Percentiles rank a stretch among this genome's conserved stretches.
Evolutionary conservation across 2,797 vertebrate genomes (phyloP).

Genomic region (Phataginus tetradactyla): DNA sequence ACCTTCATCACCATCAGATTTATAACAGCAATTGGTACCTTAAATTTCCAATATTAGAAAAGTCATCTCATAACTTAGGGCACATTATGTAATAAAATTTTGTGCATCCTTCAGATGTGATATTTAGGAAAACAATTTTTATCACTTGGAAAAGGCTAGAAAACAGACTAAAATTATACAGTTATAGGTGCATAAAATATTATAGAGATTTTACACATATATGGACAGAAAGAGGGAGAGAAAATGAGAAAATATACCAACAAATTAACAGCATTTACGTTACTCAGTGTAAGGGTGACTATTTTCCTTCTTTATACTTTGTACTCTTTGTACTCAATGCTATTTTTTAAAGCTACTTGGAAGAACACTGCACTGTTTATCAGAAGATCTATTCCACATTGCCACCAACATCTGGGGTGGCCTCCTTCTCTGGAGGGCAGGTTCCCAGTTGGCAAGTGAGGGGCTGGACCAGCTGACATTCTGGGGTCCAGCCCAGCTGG

Average conservation of each 20-base stretch:
- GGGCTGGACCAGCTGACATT: background rate
- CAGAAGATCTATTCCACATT: background rate
- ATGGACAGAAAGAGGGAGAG: background rate
- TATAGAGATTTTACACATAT: background rate
- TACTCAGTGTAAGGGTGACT: background rate
- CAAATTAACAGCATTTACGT: background rate
- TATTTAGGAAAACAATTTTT: background rate
- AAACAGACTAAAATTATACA: background rate
- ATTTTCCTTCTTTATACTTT: background rate
- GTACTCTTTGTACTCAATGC: background rate
- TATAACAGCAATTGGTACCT: background rate
- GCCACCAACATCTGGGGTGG: fast-evolving
- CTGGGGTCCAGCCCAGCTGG: background rate
- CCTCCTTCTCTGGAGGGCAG: background rate
- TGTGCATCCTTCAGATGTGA: background rate
- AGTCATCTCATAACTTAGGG: background rate
- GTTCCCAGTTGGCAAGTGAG: background rate
- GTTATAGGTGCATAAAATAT: no score
- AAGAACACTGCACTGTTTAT: background rate
- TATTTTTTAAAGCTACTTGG: background rate
- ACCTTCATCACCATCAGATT: background rate
- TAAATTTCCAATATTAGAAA: background rate
- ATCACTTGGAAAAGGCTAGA: background rate
- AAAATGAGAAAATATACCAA: background rate
- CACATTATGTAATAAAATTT: background rate